Evolutionary conservation across 35 echinoderm and acorn worm genomes (phyloP), one percentile per base, ranked within the genome.

Genomic region (Stichopus chloronotus): DNA sequence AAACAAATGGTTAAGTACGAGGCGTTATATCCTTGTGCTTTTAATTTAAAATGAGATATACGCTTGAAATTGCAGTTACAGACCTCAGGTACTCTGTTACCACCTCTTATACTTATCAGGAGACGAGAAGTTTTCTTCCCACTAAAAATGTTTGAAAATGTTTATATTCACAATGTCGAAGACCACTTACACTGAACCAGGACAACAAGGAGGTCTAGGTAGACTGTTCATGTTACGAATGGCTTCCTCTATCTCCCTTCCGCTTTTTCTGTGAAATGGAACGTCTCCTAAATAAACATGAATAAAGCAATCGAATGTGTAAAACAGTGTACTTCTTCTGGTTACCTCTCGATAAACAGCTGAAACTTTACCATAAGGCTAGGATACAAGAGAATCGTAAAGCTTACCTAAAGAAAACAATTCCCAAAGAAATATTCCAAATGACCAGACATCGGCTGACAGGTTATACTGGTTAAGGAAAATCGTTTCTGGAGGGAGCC

Each of bases 361-460:
- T 65, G 61, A 65, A 65, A 19, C 19, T 65, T 65, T 9, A 9
- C 9, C 61, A 14, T 65, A 9, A 0, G 4, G 19, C 19, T 65
- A 65, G 19, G 19, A 14, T 79, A 79, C 14, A 14, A 79, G 10
- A 13, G 30, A 71, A 52, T 79, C 30, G 22, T 71, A 7, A 22
- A 55, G 9, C 55, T 85, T 85, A 85, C 82, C 82, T 20, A 59
- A 85, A 0, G 82, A 58, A 58, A 85, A 85, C 57, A 85, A 85
- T 85, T 85, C 82, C 82, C 82, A 85, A 7, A 85, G 8, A 55
- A 85, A 85, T 58, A 85, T 17, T n/a, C 82, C 82, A 12, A n/a
- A 85, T 6, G 82, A 85, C 82, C 82, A 85, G 22, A 85, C 52
- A 58, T 85, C 82, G 9, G 82, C 21, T 10, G 55, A 20, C 4